These are phyloP conservation scores for Heliopora coerulea DNA, from an alignment of 92 coral and sea anemone genomes.

Conservation along the genomic window DNA sequence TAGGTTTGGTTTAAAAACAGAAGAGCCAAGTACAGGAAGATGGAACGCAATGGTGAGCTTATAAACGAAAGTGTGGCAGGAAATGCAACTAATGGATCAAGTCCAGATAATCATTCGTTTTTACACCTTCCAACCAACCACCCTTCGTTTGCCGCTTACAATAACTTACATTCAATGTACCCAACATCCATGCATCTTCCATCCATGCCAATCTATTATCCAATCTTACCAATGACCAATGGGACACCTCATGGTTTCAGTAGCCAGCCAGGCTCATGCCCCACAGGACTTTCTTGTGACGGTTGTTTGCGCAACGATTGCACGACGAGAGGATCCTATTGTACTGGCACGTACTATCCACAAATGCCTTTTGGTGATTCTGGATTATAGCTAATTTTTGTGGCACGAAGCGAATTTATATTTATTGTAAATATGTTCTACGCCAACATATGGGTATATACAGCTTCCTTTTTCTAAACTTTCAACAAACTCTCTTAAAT, in stretches of 20 bases:
- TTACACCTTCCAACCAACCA: conserved; percentile 36
- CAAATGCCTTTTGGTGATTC: conserved; percentile 13
- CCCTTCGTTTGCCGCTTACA: conserved; percentile 33
- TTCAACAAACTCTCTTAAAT: too few relatives aligned
- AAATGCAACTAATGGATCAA: conserved; percentile 5
- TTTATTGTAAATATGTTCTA: neutral
- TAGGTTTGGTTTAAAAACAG: conserved; percentile 99
- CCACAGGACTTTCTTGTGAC: conserved; percentile 16
- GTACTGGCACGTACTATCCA: conserved; percentile 31
- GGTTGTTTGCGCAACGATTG: conserved; percentile 32
- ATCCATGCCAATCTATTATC: conserved; percentile 22
- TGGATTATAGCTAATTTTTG: neutral
- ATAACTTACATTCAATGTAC: conserved; percentile 32
- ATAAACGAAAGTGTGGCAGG: neutral
- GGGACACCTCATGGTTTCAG: conserved; percentile 22
- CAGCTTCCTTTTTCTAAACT: too few relatives aligned
- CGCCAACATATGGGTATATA: too few relatives aligned
- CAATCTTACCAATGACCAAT: conserved; percentile 25
- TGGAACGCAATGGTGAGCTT: conserved; percentile 43
- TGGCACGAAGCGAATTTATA: conserved; percentile 1
- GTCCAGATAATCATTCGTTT: conserved; percentile 37
- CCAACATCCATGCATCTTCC: conserved; percentile 36
- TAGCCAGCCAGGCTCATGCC: conserved; percentile 15
- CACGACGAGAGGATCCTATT: conserved; percentile 27
- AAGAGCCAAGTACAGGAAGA: conserved; percentile 89